These are phyloP conservation scores for Odocoileus hemionus DNA, from an alignment of 2,113 vertebrate species.

Conservation along the genomic window DNA sequence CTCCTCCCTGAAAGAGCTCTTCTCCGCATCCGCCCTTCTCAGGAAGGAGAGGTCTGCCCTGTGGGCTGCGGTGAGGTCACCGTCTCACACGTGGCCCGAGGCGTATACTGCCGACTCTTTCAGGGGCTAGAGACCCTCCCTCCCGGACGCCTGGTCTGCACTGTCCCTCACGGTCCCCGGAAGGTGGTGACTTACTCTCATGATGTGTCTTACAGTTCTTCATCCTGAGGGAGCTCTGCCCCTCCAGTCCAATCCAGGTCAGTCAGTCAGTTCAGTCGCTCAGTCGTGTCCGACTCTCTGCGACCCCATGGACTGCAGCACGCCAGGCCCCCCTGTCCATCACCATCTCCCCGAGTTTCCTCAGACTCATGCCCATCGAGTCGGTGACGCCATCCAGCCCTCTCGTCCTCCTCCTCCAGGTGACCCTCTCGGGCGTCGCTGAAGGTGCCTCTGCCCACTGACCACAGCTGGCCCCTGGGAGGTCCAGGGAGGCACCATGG, in stretches of 20 bases:
- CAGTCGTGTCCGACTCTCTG: not conserved
- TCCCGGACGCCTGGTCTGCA: not conserved
- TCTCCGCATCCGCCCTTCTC: not conserved
- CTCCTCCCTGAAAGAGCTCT: not conserved
- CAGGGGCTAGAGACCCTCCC: not conserved
- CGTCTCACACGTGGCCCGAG: not conserved
- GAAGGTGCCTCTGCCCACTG: not conserved
- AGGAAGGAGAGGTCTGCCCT: not conserved
- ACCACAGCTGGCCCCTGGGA: not conserved
- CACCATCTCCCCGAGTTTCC: not conserved
- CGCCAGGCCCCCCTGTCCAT: not conserved
- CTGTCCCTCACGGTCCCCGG: no score
- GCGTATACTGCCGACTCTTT: not conserved
- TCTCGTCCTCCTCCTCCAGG: not conserved
- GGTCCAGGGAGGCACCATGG: rapidly evolving
- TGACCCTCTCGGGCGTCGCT: not conserved
- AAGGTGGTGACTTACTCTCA: not conserved
- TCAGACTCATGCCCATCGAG: not conserved
- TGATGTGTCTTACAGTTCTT: not conserved
- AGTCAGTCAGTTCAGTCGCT: not conserved
- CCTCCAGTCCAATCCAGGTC: not conserved
- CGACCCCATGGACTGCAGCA: not conserved
- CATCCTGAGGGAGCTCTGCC: not conserved
- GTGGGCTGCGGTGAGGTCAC: not conserved
- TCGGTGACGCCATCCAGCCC: not conserved